Evolutionary conservation across 1,140 invertebrate species (phyloP).

Genomic region (Panagrolaimus sp.): DNA sequence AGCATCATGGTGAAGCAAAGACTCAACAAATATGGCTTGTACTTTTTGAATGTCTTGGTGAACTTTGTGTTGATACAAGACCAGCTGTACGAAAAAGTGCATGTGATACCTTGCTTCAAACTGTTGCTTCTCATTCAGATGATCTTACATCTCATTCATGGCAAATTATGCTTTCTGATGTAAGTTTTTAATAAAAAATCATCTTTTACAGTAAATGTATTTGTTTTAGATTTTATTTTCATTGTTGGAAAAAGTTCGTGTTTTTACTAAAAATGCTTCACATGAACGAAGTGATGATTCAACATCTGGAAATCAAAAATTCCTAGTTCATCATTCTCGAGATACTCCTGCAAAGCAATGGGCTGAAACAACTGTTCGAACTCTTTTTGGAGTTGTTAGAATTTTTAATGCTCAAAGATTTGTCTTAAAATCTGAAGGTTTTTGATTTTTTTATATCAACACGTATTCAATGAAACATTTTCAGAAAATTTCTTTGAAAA

Average conservation of each 20-base stretch:
- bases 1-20: constrained; percentile 22
- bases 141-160: constrained; percentile 48
- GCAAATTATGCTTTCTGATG: constrained; percentile 52
- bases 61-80: constrained; percentile 86
- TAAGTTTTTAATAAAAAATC: constrained; percentile 24
- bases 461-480: background rate
- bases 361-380: constrained; percentile 86
- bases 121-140: constrained; percentile 83
- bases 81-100: constrained; percentile 95
- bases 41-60: constrained; percentile 64
- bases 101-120: constrained; percentile 94
- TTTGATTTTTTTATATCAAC: background rate
- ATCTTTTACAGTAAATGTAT: background rate
- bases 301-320: constrained; percentile 76
- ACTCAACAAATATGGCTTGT: constrained; percentile 55
- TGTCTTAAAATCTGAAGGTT: background rate
- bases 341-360: constrained; percentile 99
- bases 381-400: constrained; percentile 58
- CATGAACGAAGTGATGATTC: constrained; percentile 73
- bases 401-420: constrained; percentile 56
- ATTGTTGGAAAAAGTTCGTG: constrained; percentile 82
- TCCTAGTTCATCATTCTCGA: constrained; percentile 93
- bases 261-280: constrained; percentile 81
- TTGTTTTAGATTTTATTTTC: constrained; percentile 78
- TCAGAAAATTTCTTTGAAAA: constrained; percentile 41